Percentiles rank a stretch among this genome's conserved stretches.
Conservation (phyloP, 2,113 vertebrate genomes). For the Phyllostomus hastatus region DNA sequence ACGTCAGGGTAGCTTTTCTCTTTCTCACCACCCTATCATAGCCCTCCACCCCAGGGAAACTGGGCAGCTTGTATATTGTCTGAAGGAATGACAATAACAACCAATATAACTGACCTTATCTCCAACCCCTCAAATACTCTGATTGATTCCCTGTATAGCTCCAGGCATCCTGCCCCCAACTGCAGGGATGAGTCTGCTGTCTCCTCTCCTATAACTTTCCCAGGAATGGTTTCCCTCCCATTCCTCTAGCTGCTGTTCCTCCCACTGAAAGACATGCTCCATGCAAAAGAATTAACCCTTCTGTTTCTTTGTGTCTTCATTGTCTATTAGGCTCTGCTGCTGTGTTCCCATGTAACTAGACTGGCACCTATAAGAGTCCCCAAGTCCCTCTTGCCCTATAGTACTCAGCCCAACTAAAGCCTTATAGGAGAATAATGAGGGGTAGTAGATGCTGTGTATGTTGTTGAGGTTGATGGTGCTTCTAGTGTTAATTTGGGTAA, state of each 20-base stretch:
- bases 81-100: not conserved
- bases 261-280: not conserved
- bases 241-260: not conserved
- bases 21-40: not conserved
- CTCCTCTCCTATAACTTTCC: not conserved
- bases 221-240: accelerated
- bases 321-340: not conserved
- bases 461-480: not conserved
- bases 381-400: accelerated
- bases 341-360: accelerated
- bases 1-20: not conserved
- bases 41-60: not conserved
- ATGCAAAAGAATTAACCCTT: not conserved
- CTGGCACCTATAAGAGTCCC: not conserved
- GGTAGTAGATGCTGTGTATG: too few relatives aligned
- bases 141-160: not conserved
- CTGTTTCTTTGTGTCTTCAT: not conserved
- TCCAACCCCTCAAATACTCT: not conserved
- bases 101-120: not conserved
- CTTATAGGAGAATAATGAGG: not conserved
- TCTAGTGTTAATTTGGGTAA: not conserved
- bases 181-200: accelerated
- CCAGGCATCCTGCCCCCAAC: too few relatives aligned
- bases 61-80: accelerated
- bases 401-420: not conserved